Evolutionary conservation across 1,140 invertebrate genomes (phyloP), one percentile per base, ranked within the genome.

Genomic region (Drosophila ogumai): DNA sequence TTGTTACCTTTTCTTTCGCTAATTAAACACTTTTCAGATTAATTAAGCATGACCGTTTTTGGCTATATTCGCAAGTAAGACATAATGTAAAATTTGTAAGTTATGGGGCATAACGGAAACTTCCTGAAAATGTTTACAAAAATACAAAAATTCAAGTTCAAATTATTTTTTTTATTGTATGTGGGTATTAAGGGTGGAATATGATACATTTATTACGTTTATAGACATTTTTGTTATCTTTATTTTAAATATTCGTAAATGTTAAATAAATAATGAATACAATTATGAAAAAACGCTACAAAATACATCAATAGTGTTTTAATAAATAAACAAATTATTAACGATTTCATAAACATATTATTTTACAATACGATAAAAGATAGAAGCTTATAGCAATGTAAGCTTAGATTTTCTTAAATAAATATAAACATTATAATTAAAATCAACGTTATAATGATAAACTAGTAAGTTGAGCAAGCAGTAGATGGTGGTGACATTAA

Each of bases 21-120:
- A 56, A 82, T 65, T 82, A 36, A 28, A 52, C 12, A 49, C 32
- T 49, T 60, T 57, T 13, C 15, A 68, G 52, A 56, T 74, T 69
- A 82, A 74, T 78, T 68, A 63, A 52, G 54, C 80, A 44, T 82
- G 44, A 64, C 60, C 41, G 55, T 17, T 38, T 44, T 34, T 9
- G 22, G 36, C 22, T 72, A 9, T 17, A 10, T 40, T 54, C 65
- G 38, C 40, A 41, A n/a, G 47, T 41, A 32, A 25, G n/a, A n/a
- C n/a, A n/a, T n/a, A 19, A 7, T n/a, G 36, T 59, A 17, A 58
- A 77, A 22, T 59, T 46, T 38, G 15, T 28, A 36, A 44, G n/a
- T 71, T 58, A 71, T 72, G 65, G 52, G 28, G 66, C 68, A 40
- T 71, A 72, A 71, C 36, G 13, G 25, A 38, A 38, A 13, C 34